Conservation (phyloP, 2,797 vertebrate species). For the Etheostoma perlongum region DNA sequence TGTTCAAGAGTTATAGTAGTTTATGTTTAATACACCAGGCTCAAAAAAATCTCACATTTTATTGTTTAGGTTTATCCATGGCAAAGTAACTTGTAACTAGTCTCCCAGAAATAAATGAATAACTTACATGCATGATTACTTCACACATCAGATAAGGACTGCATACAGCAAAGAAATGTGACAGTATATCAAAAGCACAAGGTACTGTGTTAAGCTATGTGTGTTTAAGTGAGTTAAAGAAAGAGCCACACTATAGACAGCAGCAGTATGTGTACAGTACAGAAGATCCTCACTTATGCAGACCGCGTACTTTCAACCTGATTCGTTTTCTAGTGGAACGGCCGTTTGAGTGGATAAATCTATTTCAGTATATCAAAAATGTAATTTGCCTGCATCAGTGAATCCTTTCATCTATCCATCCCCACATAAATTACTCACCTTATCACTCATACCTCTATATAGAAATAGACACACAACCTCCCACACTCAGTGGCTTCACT, state of each 20-base stretch:
- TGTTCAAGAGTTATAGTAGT: constrained; percentile 5
- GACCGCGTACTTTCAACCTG: constrained; percentile 31
- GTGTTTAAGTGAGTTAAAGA: constrained; percentile 2
- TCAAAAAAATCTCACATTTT: constrained; percentile 1
- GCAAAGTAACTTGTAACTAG: neutral
- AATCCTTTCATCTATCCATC: constrained; percentile 67
- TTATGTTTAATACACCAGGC: constrained; percentile 3
- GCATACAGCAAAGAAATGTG: constrained; percentile 31
- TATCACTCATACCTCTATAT: constrained; percentile 7
- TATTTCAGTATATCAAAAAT: constrained; percentile 57
- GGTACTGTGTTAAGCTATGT: constrained; percentile 3
- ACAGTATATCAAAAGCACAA: constrained; percentile 23
- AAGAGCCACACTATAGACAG: constrained; percentile 16
- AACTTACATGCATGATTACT: constrained; percentile 4
- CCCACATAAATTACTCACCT: constrained; percentile 19
- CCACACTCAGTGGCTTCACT: constrained; percentile 30
- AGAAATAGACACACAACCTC: constrained; percentile 12
- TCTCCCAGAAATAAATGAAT: neutral
- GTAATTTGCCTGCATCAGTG: constrained; percentile 57
- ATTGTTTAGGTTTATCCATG: neutral
- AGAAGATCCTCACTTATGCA: constrained; percentile 31
- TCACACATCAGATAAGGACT: constrained; percentile 10
- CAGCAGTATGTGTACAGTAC: constrained; percentile 10
- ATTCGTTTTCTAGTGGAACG: constrained; percentile 33
- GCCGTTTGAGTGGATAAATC: constrained; percentile 39